A percentile compares a stretch with the other conserved stretches of the same genome.
These are phyloP conservation scores for Apamea crenata DNA, from an alignment of 2,888 invertebrate species.

Conservation along the genomic window DNA sequence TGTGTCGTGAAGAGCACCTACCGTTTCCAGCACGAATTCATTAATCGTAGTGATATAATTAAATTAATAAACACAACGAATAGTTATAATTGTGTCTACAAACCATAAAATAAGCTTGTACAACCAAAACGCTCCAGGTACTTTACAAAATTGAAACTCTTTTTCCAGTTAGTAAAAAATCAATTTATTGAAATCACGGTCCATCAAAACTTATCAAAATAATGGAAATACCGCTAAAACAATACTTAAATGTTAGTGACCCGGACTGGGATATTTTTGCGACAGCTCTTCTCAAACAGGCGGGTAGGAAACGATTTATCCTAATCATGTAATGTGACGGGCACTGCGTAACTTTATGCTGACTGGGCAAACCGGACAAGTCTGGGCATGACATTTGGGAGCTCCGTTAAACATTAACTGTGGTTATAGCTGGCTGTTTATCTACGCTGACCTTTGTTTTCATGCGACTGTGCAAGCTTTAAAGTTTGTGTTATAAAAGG, in stretches of 20 bases:
- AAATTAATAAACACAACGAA: not conserved
- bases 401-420: conserved; percentile 9
- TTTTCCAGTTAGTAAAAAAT: not conserved
- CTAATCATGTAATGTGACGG: conserved; percentile 49
- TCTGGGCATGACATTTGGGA: conserved; percentile 45
- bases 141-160: not conserved
- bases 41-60: not conserved
- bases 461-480: not conserved
- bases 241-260: conserved; percentile 7
- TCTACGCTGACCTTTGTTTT: conserved; percentile 9
- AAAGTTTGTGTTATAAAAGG: not conserved
- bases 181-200: not conserved
- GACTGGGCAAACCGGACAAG: conserved; percentile 4
- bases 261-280: conserved; percentile 26
- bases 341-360: conserved; percentile 28
- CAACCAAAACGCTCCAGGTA: not conserved
- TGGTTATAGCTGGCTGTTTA: conserved; percentile 4
- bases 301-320: conserved; percentile 45
- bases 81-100: not conserved
- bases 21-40: not conserved
- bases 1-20: not conserved
- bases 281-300: conserved; percentile 6
- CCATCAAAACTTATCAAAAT: not conserved
- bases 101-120: not conserved
- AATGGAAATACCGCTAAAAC: conserved; percentile 12